These are phyloP conservation scores for Caenorhabditis sulstoni DNA, from an alignment of 2,888 invertebrate genomes.

Conservation along the genomic window DNA sequence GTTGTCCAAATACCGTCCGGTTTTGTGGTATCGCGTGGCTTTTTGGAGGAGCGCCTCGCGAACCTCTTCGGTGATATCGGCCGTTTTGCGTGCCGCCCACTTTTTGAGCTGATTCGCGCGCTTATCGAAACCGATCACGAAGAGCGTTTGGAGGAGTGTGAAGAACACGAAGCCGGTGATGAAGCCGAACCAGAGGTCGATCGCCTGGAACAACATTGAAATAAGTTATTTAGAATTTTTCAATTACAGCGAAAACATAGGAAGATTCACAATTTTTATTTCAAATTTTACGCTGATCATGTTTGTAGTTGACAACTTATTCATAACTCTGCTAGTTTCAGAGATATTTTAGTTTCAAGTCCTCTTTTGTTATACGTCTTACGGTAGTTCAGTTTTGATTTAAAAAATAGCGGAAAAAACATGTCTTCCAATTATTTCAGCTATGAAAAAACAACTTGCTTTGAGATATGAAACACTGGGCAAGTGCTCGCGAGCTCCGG, in stretches of 20 bases:
- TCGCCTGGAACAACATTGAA: constrained; percentile 79
- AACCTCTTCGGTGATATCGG: constrained; percentile 77
- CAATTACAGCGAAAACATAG: no score
- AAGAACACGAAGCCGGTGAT: constrained; percentile 81
- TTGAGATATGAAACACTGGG: constrained; percentile 80
- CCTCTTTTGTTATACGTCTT: no score
- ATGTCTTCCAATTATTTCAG: no score
- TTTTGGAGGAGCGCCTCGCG: constrained; percentile 74
- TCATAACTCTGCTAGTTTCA: no score
- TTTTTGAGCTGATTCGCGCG: constrained; percentile 79
- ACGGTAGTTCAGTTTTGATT: no score
- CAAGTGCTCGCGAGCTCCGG: constrained; percentile 79
- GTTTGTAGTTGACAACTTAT: no score
- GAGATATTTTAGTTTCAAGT: no score
- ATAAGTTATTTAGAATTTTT: no score
- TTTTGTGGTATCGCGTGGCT: constrained; percentile 78
- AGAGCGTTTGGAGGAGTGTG: constrained; percentile 79
- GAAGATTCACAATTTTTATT: no score
- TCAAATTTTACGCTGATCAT: no score
- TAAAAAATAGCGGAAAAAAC: no score
- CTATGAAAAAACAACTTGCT: constrained; percentile 55
- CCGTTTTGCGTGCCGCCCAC: constrained; percentile 76
- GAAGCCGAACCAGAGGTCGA: constrained; percentile 80
- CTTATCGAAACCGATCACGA: constrained; percentile 80
- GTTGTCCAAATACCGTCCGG: constrained; percentile 77